Evolutionary conservation across 2,888 invertebrate species (phyloP).

Genomic region (Microplitis manilae): DNA sequence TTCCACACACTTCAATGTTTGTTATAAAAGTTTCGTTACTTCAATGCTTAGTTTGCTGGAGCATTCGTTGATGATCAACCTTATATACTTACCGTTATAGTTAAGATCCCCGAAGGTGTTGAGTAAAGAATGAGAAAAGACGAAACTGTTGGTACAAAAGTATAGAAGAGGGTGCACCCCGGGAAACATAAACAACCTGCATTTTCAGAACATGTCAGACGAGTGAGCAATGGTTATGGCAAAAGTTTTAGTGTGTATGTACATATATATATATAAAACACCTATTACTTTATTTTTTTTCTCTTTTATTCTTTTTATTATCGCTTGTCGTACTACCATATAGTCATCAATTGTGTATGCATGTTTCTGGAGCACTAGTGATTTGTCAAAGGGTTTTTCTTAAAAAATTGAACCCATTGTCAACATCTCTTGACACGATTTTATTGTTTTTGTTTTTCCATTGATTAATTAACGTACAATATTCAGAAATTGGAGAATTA

Average conservation of each 20-base stretch:
- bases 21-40: too few species aligned
- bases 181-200: slow-evolving; percentile 58
- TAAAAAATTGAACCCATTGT: slow-evolving; percentile 38
- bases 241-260: slow-evolving; percentile 52
- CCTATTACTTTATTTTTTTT: slow-evolving; percentile 8
- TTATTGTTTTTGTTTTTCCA: too few species aligned
- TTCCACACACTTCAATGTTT: too few species aligned
- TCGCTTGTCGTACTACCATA: slow-evolving; percentile 27
- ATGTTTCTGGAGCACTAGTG: slow-evolving; percentile 43
- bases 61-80: too few species aligned
- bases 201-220: slow-evolving; percentile 54
- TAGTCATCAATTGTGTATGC: slow-evolving; percentile 42
- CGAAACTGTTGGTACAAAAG: slow-evolving; percentile 16
- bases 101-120: slow-evolving; percentile 1
- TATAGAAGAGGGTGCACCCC: slow-evolving; percentile 30
- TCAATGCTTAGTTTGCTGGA: too few species aligned
- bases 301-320: slow-evolving; percentile 1
- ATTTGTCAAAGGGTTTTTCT: slow-evolving; percentile 43
- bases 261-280: slow-evolving; percentile 5
- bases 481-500: background rate
- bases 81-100: too few species aligned
- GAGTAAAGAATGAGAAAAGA: slow-evolving; percentile 25
- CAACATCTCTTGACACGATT: background rate
- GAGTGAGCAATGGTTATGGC: slow-evolving; percentile 60
- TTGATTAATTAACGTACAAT: background rate